A percentile compares a stretch with the other conserved stretches of the same genome.
phyloP scores from a whole-genome alignment of 2,888 invertebrate genomes.

The Pinctada fucata region DNA sequence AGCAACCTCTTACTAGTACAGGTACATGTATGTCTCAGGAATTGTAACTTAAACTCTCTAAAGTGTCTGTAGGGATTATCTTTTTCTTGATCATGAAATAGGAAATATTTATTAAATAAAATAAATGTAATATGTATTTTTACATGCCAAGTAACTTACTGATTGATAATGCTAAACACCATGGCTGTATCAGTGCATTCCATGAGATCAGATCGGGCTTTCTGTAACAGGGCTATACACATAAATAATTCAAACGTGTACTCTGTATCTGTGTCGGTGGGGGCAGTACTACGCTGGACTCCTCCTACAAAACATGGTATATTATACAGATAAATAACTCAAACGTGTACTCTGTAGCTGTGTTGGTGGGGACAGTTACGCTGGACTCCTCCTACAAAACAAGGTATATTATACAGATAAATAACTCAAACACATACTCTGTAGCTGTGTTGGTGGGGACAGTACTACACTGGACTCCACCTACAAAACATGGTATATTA shows the following conservation, averaged over 20 bases:
- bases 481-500: background rate
- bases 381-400: constrained; percentile 64
- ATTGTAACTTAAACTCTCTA: too few species aligned
- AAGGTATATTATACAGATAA: too few species aligned
- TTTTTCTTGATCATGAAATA: too few species aligned
- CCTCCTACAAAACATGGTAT: constrained; percentile 59
- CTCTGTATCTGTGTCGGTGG: constrained; percentile 54
- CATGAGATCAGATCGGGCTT: constrained; percentile 64
- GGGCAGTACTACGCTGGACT: constrained; percentile 56
- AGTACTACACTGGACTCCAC: background rate
- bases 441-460: background rate
- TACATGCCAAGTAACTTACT: constrained; percentile 53
- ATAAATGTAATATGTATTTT: too few species aligned
- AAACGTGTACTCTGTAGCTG: constrained; percentile 71
- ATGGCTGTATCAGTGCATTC: constrained; percentile 69
- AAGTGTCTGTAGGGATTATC: too few species aligned
- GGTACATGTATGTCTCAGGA: too few species aligned
- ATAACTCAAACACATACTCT: background rate
- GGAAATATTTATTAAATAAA: too few species aligned
- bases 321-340: constrained; percentile 74
- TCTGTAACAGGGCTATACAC: constrained; percentile 72
- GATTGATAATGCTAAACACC: constrained; percentile 70
- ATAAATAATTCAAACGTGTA: constrained; percentile 76
- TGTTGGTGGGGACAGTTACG: constrained; percentile 50
- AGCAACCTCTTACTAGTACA: too few species aligned